Base-by-base conservation (phyloP, 2,888 invertebrate species). In the Octonoba sinensis region DNA sequence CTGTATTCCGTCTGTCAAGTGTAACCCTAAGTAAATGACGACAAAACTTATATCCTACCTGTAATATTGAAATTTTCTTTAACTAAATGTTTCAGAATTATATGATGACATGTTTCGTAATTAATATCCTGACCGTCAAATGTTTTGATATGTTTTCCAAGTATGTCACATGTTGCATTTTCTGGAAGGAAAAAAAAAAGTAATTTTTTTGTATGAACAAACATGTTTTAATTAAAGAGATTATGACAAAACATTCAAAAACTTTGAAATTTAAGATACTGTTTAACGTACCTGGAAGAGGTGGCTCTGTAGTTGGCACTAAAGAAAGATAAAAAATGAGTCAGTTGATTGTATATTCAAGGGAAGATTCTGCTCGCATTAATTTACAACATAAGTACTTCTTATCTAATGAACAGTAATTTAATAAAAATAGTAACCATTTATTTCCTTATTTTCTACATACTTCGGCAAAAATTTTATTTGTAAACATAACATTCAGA, bases 41-140 rank as follows among this genome's bases (percentile, higher is more conserved):
- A 36, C 11, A 36, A 36, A 36, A 36, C 11, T 36, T 11, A 36
- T 18, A 51, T 54, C 83, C 83, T 83, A 87, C 87, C 81, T 66
- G 92, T 91, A 64, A 95, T 90, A 65, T 91, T 91, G 94, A 95
- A 96, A 51, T 92, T 90, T 62, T 92, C 91, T 82, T 91, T 89
- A 13, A 91, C 89, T 85, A 92, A 90, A 87, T 95, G 94, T 77
- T 93, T 90, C 0, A 93, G 93, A 56, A 94, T 88, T 60, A 94
- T 91, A 88, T 96, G 95, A 89, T 93, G 92, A 88, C 95, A 96
- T 18, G 93, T 91, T 85, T 95, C 94, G 86, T 93, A 94, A 86
- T 94, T 93, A 87, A 92, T 95, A 86, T 93, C 93, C 0, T 92
- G 90, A 18, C 92, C 92, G 87, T 95, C 95, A 86, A 96, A 95